A percentile compares a stretch with the other conserved stretches of the same genome.
Evolutionary conservation across 2,888 invertebrate species (phyloP).

Genomic region (Chrysina gloriosa): DNA sequence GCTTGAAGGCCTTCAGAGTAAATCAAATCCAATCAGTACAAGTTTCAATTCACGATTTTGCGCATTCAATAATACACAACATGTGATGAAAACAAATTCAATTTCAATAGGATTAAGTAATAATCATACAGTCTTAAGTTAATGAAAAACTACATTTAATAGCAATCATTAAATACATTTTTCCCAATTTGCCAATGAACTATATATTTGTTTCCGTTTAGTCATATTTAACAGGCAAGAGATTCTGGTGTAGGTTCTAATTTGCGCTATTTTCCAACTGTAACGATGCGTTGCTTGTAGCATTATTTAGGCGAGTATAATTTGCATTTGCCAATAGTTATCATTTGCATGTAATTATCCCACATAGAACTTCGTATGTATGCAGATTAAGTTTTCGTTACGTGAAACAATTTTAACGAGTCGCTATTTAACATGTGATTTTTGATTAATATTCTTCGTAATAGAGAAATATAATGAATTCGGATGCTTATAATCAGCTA

Average conservation of each 20-base stretch:
- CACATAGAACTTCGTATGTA: background rate
- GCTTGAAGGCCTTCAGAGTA: background rate
- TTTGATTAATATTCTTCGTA: background rate
- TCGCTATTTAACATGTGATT: background rate
- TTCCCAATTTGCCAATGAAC: too few relatives aligned
- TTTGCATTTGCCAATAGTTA: constrained; percentile 1
- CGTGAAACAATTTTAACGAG: constrained; percentile 4
- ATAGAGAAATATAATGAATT: too few relatives aligned
- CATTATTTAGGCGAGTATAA: constrained; percentile 1
- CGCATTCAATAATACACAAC: too few relatives aligned
- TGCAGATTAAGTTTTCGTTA: background rate
- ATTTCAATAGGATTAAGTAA: too few relatives aligned
- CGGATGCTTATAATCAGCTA: too few relatives aligned
- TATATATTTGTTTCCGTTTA: background rate
- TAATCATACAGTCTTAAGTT: too few relatives aligned
- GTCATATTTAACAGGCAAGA: background rate
- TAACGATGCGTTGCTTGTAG: background rate
- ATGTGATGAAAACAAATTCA: background rate
- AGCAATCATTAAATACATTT: too few relatives aligned
- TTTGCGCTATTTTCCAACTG: constrained; percentile 1
- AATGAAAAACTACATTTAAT: too few relatives aligned
- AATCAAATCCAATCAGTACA: background rate
- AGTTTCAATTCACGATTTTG: background rate
- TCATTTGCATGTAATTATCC: constrained; percentile 13
- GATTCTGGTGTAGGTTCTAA: background rate